phyloP scores from a whole-genome alignment of 2,797 vertebrate species.

The Falco cherrug region DNA sequence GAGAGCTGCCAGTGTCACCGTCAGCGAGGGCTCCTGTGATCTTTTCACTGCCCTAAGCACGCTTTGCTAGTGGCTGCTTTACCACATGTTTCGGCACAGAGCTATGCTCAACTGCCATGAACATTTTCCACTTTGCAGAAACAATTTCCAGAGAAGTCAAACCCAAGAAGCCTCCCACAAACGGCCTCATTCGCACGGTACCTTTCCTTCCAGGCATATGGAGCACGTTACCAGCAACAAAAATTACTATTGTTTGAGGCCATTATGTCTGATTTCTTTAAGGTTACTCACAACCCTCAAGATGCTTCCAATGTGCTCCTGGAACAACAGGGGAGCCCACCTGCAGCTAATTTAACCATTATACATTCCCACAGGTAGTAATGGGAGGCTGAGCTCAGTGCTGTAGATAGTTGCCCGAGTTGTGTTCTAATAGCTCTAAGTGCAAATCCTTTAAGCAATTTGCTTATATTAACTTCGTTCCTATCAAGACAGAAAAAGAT shows the following conservation, averaged over 20 bases:
- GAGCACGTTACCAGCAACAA: not conserved
- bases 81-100: not conserved
- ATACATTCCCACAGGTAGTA: slow-evolving; percentile 39
- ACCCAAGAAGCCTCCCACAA: not conserved
- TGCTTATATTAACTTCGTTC: slow-evolving; percentile 30
- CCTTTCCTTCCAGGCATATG: not conserved
- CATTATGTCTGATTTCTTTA: not conserved
- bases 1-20: not conserved
- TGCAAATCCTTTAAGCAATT: not conserved
- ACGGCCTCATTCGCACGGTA: not conserved
- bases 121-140: not conserved
- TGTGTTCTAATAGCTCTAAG: not conserved
- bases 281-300: slow-evolving; percentile 15
- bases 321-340: slow-evolving; percentile 43
- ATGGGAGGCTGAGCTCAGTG: slow-evolving; percentile 41
- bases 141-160: not conserved
- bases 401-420: not conserved
- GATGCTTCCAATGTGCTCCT: slow-evolving; percentile 58
- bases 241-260: not conserved
- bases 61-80: fast-evolving
- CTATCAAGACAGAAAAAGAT: not conserved
- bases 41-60: not conserved
- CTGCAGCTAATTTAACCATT: slow-evolving; percentile 63
- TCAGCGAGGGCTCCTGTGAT: not conserved
- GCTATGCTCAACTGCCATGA: not conserved